Percentiles rank a stretch among this genome's conserved stretches.
Evolutionary conservation across 1,140 invertebrate species (phyloP).

Genomic region (Drosophila serrata): DNA sequence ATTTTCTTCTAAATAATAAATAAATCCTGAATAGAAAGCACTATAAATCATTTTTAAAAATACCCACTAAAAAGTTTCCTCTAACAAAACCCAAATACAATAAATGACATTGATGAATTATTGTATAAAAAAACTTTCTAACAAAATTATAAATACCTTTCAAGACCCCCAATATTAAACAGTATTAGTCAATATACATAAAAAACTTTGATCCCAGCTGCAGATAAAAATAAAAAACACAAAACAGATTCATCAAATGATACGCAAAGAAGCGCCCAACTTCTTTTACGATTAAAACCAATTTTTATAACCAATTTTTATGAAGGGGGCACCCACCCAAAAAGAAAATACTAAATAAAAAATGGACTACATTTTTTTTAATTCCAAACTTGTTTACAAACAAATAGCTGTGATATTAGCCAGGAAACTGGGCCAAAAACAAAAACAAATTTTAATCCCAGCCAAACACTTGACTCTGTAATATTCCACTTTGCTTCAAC

Average conservation of each 20-base stretch:
- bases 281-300: constrained; percentile 69
- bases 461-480: constrained; percentile 63
- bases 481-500: constrained; percentile 10
- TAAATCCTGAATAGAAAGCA: background rate
- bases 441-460: constrained; percentile 72
- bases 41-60: background rate
- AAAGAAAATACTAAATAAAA: constrained; percentile 50
- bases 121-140: constrained; percentile 16
- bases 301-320: constrained; percentile 80
- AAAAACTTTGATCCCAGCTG: constrained; percentile 52
- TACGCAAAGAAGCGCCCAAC: constrained; percentile 51
- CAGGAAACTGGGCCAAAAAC: constrained; percentile 18
- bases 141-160: constrained; percentile 31
- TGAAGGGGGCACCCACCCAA: constrained; percentile 22
- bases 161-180: background rate
- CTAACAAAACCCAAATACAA: background rate
- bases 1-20: background rate
- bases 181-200: constrained; percentile 52
- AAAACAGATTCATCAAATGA: constrained; percentile 78
- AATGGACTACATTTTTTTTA: constrained; percentile 71
- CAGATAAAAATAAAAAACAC: constrained; percentile 22
- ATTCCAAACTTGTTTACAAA: constrained; percentile 77
- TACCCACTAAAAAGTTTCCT: background rate
- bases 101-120: constrained; percentile 44
- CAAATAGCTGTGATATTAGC: constrained; percentile 65